phyloP scores from a whole-genome alignment of 2,797 vertebrate genomes.

The Mormyrus proboscirostris region DNA sequence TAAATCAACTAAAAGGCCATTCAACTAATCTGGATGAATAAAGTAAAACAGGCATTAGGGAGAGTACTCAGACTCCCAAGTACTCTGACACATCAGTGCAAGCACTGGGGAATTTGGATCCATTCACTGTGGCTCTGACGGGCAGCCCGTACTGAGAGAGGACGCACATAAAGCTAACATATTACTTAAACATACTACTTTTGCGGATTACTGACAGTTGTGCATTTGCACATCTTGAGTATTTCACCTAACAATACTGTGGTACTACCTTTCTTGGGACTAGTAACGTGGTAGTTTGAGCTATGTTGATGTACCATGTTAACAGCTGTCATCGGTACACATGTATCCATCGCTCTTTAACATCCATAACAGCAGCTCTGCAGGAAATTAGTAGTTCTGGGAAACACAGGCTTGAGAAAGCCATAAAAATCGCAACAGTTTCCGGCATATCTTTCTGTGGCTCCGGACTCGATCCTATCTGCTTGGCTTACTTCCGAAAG shows the following conservation, averaged over 20 bases:
- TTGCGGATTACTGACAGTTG: background rate
- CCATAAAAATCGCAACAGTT: background rate
- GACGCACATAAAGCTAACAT: background rate
- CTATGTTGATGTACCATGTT: background rate
- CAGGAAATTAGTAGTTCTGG: background rate
- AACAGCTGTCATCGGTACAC: background rate
- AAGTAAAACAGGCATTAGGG: background rate
- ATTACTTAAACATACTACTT: background rate
- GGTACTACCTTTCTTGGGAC: background rate
- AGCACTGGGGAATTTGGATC: background rate
- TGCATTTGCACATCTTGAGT: background rate
- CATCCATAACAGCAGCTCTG: background rate
- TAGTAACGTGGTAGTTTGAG: background rate
- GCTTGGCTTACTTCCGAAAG: background rate
- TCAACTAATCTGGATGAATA: background rate
- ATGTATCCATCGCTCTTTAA: background rate
- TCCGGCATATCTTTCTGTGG: background rate
- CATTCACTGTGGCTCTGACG: background rate
- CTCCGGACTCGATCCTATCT: background rate
- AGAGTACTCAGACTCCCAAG: background rate
- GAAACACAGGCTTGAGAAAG: background rate
- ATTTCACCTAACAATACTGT: background rate
- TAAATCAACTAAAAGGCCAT: slow-evolving; percentile 1
- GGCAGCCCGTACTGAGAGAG: background rate
- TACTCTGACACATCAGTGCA: background rate